phyloP scores from a whole-genome alignment of 2,888 invertebrate species.

The Polyommatus iphigenia region DNA sequence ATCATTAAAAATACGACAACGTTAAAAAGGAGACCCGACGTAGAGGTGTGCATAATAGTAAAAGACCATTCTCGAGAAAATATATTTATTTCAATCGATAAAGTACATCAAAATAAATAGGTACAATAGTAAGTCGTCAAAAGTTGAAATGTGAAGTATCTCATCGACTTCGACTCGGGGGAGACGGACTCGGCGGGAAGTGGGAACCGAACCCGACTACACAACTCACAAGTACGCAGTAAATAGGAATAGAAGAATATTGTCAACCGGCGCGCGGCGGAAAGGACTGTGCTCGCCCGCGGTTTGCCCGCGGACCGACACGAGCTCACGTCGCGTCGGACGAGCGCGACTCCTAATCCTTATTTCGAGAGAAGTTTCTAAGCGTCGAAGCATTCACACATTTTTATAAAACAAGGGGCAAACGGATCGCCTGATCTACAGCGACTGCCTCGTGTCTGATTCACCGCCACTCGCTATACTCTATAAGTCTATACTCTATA shows the following conservation, averaged over 20 bases:
- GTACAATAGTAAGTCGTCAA: conserved; percentile 7
- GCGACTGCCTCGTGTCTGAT: too few species aligned
- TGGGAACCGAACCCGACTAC: neutral
- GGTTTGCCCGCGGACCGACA: too few species aligned
- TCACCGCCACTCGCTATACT: too few species aligned
- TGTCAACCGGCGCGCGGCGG: neutral
- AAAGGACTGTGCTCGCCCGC: too few species aligned
- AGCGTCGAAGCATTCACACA: too few species aligned
- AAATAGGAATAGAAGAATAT: neutral
- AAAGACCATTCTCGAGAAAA: neutral
- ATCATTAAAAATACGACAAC: neutral
- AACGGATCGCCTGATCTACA: too few species aligned
- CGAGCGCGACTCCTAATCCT: too few species aligned
- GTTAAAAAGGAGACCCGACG: neutral
- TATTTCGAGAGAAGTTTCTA: too few species aligned
- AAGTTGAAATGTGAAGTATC: neutral
- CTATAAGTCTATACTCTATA: too few species aligned
- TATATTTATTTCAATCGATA: conserved; percentile 7
- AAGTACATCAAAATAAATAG: conserved; percentile 16
- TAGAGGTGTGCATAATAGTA: too few species aligned
- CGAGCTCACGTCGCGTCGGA: too few species aligned
- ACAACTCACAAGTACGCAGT: neutral
- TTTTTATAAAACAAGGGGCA: too few species aligned
- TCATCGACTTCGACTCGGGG: neutral
- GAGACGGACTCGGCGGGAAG: neutral